Evolutionary conservation across 1,140 invertebrate genomes (phyloP).

Genomic region (Bombus balteatus): DNA sequence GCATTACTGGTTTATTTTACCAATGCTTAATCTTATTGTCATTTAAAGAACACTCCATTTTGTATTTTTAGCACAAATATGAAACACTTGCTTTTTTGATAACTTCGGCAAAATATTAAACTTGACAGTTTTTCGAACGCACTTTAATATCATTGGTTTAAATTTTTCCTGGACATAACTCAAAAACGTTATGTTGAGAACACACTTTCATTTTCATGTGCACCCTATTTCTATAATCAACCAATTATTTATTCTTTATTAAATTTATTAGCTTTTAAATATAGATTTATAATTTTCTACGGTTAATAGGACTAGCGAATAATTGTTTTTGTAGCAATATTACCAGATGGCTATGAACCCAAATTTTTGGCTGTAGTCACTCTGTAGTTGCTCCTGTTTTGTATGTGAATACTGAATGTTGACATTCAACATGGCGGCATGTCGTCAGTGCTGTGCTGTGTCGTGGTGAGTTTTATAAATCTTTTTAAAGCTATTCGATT

Average conservation of each 20-base stretch:
- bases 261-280: conserved; percentile 7
- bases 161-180: conserved; percentile 7
- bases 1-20: conserved; percentile 8
- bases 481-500: conserved; percentile 63
- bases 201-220: conserved; percentile 7
- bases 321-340: conserved; percentile 24
- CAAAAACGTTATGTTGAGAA: conserved; percentile 7
- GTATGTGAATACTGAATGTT: conserved; percentile 81
- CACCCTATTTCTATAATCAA: conserved; percentile 1
- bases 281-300: conserved; percentile 8
- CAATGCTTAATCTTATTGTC: neutral
- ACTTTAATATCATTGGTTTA: neutral
- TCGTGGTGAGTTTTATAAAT: conserved; percentile 88
- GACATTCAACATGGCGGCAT: conserved; percentile 95
- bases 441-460: conserved; percentile 96
- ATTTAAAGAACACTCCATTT: neutral
- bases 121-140: conserved; percentile 2
- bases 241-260: conserved; percentile 17
- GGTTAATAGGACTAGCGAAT: neutral
- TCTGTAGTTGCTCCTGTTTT: conserved; percentile 60
- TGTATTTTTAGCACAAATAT: neutral
- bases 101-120: neutral
- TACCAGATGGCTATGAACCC: conserved; percentile 39
- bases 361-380: conserved; percentile 29
- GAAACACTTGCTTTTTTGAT: neutral